Conservation (phyloP, 2,113 vertebrate genomes). For the Pseudorasbora parva region DNA sequence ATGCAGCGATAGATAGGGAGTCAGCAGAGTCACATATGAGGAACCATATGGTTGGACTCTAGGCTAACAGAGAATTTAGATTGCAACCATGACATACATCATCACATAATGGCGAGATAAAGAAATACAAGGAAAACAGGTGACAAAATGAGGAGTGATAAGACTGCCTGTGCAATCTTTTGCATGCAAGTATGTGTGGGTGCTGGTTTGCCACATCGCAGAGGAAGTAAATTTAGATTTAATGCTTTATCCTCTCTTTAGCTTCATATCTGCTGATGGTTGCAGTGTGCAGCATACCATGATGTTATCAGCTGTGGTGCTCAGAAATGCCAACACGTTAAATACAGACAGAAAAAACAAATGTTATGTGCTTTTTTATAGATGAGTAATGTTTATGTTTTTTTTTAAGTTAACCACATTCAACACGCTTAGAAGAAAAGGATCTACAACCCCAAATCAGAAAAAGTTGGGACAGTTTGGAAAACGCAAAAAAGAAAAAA, state of each 20-base stretch:
- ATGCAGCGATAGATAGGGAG: constrained; percentile 24
- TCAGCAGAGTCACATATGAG: constrained; percentile 24
- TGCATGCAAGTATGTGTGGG: background rate
- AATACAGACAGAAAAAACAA: background rate
- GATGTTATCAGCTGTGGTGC: constrained; percentile 17
- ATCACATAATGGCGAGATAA: background rate
- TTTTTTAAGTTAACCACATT: background rate
- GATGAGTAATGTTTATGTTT: background rate
- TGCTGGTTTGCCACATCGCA: background rate
- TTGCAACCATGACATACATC: background rate
- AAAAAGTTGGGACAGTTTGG: too few species aligned
- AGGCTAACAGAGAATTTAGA: background rate
- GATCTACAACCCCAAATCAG: too few species aligned
- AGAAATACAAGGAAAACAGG: constrained; percentile 16
- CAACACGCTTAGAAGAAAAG: too few species aligned
- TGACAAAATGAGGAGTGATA: background rate
- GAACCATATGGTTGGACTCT: constrained; percentile 8
- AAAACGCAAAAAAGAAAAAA: too few species aligned
- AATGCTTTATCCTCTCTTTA: constrained; percentile 42
- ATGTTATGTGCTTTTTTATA: background rate
- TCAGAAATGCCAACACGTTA: background rate
- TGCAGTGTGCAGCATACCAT: constrained; percentile 30
- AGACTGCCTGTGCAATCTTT: background rate
- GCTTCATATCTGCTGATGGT: constrained; percentile 41
- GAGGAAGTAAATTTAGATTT: constrained; percentile 41